Conservation (phyloP, 2,797 vertebrate species). For the Thamnophis elegans region DNA sequence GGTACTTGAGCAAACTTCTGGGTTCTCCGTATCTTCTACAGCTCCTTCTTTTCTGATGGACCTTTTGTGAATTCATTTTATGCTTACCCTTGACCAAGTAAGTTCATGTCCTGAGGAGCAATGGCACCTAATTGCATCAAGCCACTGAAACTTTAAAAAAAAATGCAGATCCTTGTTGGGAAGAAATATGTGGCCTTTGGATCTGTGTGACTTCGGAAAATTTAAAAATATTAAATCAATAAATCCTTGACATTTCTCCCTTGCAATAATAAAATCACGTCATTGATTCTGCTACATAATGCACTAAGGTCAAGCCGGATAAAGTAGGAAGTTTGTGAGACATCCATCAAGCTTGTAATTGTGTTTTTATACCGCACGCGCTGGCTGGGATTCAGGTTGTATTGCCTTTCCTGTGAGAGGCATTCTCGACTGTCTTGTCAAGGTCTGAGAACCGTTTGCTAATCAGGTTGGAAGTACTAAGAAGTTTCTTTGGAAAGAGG, state of each 20-base stretch:
- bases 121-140: background rate
- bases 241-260: background rate
- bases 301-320: background rate
- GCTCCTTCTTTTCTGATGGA: background rate
- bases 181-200: background rate
- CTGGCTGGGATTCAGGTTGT: background rate
- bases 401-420: background rate
- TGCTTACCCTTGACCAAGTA: background rate
- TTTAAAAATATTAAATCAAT: conserved; percentile 28
- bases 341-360: conserved; percentile 12
- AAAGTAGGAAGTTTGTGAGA: background rate
- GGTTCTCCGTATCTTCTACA: background rate
- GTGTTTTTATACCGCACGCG: background rate
- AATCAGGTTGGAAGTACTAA: background rate
- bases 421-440: background rate
- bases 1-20: background rate
- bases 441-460: background rate
- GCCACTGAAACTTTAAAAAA: background rate
- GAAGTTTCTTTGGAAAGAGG: background rate
- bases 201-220: conserved; percentile 18
- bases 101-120: background rate
- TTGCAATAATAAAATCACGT: background rate
- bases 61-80: background rate
- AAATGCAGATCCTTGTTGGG: background rate
- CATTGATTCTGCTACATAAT: conserved; percentile 7